A percentile compares a stretch with the other conserved stretches of the same genome.
phyloP scores from a whole-genome alignment of 1,140 invertebrate species.

The Gyrodactylus salaris region DNA sequence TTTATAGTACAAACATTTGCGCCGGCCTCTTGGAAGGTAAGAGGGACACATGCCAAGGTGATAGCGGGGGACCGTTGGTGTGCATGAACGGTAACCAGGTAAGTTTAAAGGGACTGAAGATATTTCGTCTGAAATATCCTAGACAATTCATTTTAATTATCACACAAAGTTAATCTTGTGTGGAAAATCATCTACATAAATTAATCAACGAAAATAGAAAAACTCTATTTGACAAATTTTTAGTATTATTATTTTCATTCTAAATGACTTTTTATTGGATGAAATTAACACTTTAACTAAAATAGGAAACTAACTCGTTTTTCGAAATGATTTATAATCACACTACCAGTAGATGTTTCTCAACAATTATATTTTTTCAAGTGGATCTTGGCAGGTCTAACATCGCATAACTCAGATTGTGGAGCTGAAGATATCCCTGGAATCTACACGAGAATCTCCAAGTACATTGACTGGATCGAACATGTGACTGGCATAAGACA shows the following conservation, averaged over 20 bases:
- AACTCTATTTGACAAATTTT: no score
- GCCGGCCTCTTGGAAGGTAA: not conserved
- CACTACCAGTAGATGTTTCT: not conserved
- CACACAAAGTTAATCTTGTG: no score
- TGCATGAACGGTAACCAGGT: not conserved
- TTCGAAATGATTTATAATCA: no score
- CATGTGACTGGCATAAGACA: not conserved
- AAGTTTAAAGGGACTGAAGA: not conserved
- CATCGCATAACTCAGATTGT: slow-evolving; percentile 3
- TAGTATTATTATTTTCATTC: no score
- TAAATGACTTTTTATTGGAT: no score
- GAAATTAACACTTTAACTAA: no score
- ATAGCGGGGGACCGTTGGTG: slow-evolving; percentile 2
- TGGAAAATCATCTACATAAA: no score
- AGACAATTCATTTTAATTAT: no score
- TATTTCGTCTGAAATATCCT: no score
- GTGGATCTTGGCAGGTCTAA: slow-evolving; percentile 7
- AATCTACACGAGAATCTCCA: slow-evolving; percentile 5
- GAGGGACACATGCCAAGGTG: slow-evolving; percentile 5
- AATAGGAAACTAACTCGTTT: no score
- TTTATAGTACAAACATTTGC: not conserved
- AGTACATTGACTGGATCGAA: slow-evolving; percentile 7
- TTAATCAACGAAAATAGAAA: no score
- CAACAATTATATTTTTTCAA: not conserved
- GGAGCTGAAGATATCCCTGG: not conserved